A percentile compares a stretch with the other conserved stretches of the same genome.
Conservation (phyloP, 2,113 vertebrate genomes). For the Callochromis pleurospilus region DNA sequence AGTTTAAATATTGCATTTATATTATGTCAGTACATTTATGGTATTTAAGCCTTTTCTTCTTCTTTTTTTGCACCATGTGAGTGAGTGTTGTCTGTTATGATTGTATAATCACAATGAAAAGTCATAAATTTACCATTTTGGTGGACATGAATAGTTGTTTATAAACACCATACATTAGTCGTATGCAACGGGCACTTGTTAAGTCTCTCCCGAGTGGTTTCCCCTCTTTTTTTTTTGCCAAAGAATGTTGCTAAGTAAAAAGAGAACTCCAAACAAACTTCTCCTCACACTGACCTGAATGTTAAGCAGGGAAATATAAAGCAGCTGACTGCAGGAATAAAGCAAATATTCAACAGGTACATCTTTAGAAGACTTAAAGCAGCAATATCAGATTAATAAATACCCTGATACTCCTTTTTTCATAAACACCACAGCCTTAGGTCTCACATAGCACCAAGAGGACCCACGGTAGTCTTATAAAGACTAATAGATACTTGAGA, state of each 20-base stretch:
- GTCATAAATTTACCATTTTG: background rate
- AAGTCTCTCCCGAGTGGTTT: conserved; percentile 4
- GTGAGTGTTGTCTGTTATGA: background rate
- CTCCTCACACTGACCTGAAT: conserved; percentile 44
- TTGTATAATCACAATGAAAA: background rate
- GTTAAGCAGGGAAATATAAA: conserved; percentile 35
- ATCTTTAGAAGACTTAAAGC: background rate
- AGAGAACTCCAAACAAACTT: conserved; percentile 25
- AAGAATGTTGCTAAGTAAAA: conserved; percentile 50
- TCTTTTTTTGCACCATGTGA: rapidly evolving
- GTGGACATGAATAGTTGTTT: background rate
- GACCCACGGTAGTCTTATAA: background rate
- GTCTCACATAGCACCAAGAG: background rate
- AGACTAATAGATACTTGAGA: background rate
- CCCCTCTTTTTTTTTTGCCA: conserved; percentile 11
- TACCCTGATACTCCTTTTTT: background rate
- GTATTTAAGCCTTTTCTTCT: background rate
- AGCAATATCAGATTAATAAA: background rate
- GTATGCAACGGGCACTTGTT: conserved; percentile 22
- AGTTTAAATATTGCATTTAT: background rate
- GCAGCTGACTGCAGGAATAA: background rate
- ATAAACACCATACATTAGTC: background rate
- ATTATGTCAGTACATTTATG: background rate
- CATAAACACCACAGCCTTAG: background rate
- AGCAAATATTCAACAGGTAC: background rate